These are phyloP conservation scores for Caenorhabditis sp. DNA, from an alignment of 2,888 invertebrate genomes.

Conservation along the genomic window DNA sequence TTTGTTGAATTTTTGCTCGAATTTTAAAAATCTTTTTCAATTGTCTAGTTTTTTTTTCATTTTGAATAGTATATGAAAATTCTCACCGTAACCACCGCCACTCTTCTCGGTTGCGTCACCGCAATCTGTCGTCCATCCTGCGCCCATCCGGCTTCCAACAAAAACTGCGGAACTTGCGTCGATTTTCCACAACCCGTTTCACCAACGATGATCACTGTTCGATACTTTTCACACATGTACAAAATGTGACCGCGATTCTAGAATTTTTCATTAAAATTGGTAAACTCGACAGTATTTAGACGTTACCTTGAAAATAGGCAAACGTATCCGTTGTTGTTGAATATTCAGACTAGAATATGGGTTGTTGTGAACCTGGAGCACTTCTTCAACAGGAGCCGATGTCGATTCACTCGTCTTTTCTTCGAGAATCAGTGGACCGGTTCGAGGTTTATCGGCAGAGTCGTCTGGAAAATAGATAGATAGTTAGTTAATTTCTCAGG, in stretches of 20 bases:
- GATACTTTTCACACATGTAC: slow-evolving; percentile 87
- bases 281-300: not conserved
- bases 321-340: slow-evolving; percentile 82
- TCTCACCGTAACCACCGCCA: slow-evolving; percentile 82
- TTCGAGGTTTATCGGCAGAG: slow-evolving; percentile 39
- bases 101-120: slow-evolving; percentile 89
- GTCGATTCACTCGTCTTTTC: slow-evolving; percentile 40
- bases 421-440: slow-evolving; percentile 55
- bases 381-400: slow-evolving; percentile 14
- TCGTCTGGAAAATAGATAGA: slow-evolving; percentile 17
- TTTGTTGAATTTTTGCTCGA: too few species aligned
- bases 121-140: slow-evolving; percentile 81
- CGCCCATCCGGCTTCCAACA: slow-evolving; percentile 86
- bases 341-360: slow-evolving; percentile 84
- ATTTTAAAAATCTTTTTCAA: not conserved
- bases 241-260: slow-evolving; percentile 84
- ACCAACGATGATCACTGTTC: slow-evolving; percentile 84
- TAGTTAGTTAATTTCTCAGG: too few species aligned
- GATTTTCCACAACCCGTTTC: slow-evolving; percentile 95
- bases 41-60: too few species aligned
- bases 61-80: too few species aligned
- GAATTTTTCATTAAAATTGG: slow-evolving; percentile 18
- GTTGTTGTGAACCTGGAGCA: slow-evolving; percentile 76
- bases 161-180: slow-evolving; percentile 88
- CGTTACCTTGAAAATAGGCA: slow-evolving; percentile 82